Conservation (phyloP, 2,113 vertebrate genomes). For the Cynoglossus semilaevis region DNA sequence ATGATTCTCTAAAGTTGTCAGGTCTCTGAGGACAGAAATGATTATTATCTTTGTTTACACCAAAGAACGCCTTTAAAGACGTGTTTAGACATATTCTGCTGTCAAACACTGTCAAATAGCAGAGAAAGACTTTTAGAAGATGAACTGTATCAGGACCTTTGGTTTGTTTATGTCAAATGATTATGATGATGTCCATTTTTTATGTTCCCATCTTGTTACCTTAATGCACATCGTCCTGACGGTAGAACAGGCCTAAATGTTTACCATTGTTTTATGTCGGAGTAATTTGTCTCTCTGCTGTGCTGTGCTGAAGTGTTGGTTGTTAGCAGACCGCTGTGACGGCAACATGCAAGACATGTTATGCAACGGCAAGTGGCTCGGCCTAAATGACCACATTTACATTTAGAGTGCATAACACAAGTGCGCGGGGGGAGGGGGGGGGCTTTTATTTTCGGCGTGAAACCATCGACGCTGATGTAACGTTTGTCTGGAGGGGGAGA, state of each 20-base stretch:
- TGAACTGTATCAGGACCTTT: too few species aligned
- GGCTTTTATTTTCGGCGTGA: constrained; percentile 26
- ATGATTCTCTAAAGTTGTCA: too few species aligned
- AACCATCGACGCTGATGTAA: constrained; percentile 25
- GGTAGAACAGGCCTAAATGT: background rate
- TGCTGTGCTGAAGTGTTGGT: background rate
- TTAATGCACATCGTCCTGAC: too few species aligned
- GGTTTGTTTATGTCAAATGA: too few species aligned
- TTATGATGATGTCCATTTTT: too few species aligned
- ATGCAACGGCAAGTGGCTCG: constrained; percentile 25
- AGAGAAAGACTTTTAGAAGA: too few species aligned
- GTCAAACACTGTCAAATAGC: too few species aligned
- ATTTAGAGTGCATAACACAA: constrained; percentile 48
- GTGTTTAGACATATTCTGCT: too few species aligned
- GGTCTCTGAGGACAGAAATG: too few species aligned
- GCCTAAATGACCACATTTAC: constrained; percentile 61
- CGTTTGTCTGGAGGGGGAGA: constrained; percentile 35
- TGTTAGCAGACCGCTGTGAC: background rate
- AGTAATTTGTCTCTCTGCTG: background rate
- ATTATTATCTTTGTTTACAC: too few species aligned
- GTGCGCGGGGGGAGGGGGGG: background rate
- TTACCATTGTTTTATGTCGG: constrained; percentile 4
- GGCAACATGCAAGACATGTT: constrained; percentile 4
- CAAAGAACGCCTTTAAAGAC: too few species aligned
- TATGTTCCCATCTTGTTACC: too few species aligned